phyloP scores from a whole-genome alignment of 2,888 invertebrate genomes.

The Eupithecia centaureata region DNA sequence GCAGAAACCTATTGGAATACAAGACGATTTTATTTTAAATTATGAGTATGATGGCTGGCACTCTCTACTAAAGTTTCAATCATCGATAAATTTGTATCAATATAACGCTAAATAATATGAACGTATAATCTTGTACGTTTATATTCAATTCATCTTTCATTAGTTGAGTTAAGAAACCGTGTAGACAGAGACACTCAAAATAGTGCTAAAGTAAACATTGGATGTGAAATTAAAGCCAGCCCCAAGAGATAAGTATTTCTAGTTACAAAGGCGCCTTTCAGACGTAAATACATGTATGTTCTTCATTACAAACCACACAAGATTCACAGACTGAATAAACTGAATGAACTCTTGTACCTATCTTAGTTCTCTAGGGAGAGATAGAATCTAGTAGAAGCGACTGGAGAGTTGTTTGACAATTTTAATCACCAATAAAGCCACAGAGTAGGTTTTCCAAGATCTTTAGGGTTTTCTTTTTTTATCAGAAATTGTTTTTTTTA shows the following conservation, averaged over 20 bases:
- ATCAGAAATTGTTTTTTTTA: no score
- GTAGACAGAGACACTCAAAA: slow-evolving; percentile 1
- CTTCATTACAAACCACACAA: slow-evolving; percentile 20
- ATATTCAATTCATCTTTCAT: neutral
- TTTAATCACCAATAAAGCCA: neutral
- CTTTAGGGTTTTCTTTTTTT: neutral
- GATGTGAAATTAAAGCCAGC: slow-evolving; percentile 11
- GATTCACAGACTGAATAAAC: slow-evolving; percentile 20
- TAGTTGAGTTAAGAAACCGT: neutral
- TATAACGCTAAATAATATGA: neutral
- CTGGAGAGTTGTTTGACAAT: neutral
- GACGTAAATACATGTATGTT: slow-evolving; percentile 13
- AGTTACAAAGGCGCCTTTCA: slow-evolving; percentile 10
- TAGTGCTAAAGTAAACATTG: slow-evolving; percentile 3
- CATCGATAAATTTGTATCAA: neutral
- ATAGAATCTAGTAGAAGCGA: neutral
- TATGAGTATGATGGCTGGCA: no score
- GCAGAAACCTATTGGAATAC: neutral
- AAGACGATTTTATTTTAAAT: no score
- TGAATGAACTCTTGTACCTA: slow-evolving; percentile 4
- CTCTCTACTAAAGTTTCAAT: neutral
- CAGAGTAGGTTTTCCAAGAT: neutral
- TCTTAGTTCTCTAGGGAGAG: neutral
- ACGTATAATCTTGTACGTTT: neutral
- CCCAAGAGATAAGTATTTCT: slow-evolving; percentile 3